Evolutionary conservation across 2,797 vertebrate genomes (phyloP).

Genomic region (Hephaestus fuliginosus): DNA sequence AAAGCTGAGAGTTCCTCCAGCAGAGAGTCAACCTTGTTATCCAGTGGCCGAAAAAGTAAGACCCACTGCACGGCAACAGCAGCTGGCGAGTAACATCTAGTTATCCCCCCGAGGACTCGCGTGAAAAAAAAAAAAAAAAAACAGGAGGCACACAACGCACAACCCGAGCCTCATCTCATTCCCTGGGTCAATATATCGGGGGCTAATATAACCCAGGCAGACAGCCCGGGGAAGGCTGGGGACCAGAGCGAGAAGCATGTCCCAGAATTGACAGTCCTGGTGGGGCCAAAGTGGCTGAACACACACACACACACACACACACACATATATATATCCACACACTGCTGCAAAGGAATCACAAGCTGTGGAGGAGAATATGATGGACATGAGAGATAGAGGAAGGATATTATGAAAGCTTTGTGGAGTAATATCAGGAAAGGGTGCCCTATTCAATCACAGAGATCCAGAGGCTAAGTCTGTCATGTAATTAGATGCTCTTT

Average conservation of each 20-base stretch:
- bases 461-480: conserved; percentile 74
- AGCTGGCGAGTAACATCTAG: conserved; percentile 53
- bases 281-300: conserved; percentile 43
- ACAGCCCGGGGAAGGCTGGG: conserved; percentile 47
- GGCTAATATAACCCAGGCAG: conserved; percentile 62
- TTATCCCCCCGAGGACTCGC: conserved; percentile 43
- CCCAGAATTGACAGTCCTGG: conserved; percentile 59
- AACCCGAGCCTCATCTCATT: conserved; percentile 51
- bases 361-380: conserved; percentile 40
- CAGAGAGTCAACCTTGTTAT: conserved; percentile 74
- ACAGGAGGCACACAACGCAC: conserved; percentile 36
- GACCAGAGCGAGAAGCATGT: conserved; percentile 51
- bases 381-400: conserved; percentile 32
- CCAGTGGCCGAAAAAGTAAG: conserved; percentile 59
- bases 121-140: conserved; percentile 10
- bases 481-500: conserved; percentile 80
- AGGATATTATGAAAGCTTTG: conserved; percentile 66
- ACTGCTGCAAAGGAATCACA: conserved; percentile 31
- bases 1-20: conserved; percentile 63
- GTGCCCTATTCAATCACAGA: conserved; percentile 67
- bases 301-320: conserved; percentile 25
- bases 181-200: conserved; percentile 58
- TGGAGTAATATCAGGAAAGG: conserved; percentile 65
- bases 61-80: conserved; percentile 55
- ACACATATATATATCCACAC: conserved; percentile 19